Base-by-base conservation (phyloP, 2,797 vertebrate species). In the Merluccius polli region DNA sequence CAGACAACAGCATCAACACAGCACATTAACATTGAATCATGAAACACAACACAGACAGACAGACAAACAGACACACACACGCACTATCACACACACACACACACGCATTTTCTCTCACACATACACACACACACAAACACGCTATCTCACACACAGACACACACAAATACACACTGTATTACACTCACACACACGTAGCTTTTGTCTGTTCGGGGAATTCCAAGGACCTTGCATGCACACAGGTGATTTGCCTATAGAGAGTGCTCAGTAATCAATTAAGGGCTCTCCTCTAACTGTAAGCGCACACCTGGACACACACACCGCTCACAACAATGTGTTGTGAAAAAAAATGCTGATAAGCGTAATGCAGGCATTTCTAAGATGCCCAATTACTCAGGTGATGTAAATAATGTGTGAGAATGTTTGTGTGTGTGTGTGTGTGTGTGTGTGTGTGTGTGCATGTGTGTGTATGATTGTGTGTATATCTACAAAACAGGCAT, bases 281-380 rank as follows among this genome's bases (percentile, higher is more conserved):
- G 84, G 87, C 88, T 92, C 90, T 85, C 78, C 85, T 84, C 78
- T 91, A 95, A 94, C 93, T 91, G 93, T 92, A 92, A 91, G 89
- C 76, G 65, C 59, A 76, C 82, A 68, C 65, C 65, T 69, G 67
- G 85, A 86, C 70, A 75, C 72, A 79, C 16, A 73, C n/a, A 72
- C 52, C 52, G 52, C 68, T 73, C 48, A 74, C 24, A 72, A 32
- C 30, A 70, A 70, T 33, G 30, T 1, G 4, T 32, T 70, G 4
- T 35, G 4, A 15, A 21, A 16, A 33, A 32, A 21, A 9, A 70
- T 32, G 31, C 32, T 70, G 21, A 32, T 32, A 33, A 33, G 12
- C 8, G 0, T 24, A 67, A 67, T 67, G 27, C 63, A 4, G n/a
- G 59, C 41, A 44, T 44, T 16, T 18, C 41, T 21, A 48, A 18